Percentiles rank a stretch among this genome's conserved stretches.
These are phyloP conservation scores for Penaeus monodon DNA, from an alignment of 2,888 invertebrate genomes.

Conservation along the genomic window DNA sequence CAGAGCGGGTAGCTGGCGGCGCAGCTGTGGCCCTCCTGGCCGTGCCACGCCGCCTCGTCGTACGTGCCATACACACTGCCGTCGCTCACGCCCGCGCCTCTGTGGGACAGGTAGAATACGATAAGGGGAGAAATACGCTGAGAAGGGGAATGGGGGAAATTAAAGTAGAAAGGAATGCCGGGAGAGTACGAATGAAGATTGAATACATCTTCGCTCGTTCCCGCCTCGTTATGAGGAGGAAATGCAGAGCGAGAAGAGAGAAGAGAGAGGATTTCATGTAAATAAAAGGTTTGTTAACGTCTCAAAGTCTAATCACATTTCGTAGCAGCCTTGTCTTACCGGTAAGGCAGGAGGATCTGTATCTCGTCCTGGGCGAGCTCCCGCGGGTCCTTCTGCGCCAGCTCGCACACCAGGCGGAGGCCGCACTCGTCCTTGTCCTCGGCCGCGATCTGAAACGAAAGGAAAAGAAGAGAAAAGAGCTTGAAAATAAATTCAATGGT, in stretches of 20 bases:
- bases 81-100: constrained; percentile 43
- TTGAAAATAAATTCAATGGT: too few relatives aligned
- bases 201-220: too few relatives aligned
- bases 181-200: too few relatives aligned
- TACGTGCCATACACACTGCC: constrained; percentile 42
- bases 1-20: constrained; percentile 40
- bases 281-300: too few relatives aligned
- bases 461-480: neutral
- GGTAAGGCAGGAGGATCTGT: constrained; percentile 54
- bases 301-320: too few relatives aligned
- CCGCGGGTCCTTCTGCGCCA: constrained; percentile 50
- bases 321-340: constrained; percentile 29
- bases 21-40: constrained; percentile 46
- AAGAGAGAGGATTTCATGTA: too few relatives aligned
- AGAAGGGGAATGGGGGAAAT: too few relatives aligned
- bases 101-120: neutral
- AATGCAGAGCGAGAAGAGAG: too few relatives aligned
- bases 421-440: constrained; percentile 62
- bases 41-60: constrained; percentile 58
- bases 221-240: too few relatives aligned
- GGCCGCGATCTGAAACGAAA: constrained; percentile 29
- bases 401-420: constrained; percentile 59
- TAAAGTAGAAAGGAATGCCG: too few relatives aligned
- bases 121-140: too few relatives aligned
- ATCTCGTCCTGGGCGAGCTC: constrained; percentile 57